Base-by-base conservation (phyloP, 53 echinoderm and acorn worm genomes). In the Crossaster papposus region DNA sequence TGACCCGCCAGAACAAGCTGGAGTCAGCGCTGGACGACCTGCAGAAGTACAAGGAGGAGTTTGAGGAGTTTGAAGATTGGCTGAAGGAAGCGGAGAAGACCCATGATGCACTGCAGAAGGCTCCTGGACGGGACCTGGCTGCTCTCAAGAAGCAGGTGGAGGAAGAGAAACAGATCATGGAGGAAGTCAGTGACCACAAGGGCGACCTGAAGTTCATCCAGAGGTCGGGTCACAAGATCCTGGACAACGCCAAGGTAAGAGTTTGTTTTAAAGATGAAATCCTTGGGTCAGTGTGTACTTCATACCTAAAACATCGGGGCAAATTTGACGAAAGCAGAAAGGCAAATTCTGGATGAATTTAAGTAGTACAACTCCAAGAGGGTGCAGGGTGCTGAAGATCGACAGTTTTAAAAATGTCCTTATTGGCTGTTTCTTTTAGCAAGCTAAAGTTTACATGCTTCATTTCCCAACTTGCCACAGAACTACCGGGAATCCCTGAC, bases 201-300 rank as follows among this genome's bases (percentile, higher is more conserved):
- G 99, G 96, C 53, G 99, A 98, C 81, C 92, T 98, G 15, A 96
- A 95, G 58, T 98, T 98, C 90, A 94, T 98, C 96, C 96, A 94
- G 83, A 84, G 94, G 52, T 94, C 99, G 58, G 99, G 99, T 13
- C 99, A 96, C 79, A 96, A 99, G 87, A 89, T 93, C 89, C 85
- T 92, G 86, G 99, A 98, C 79, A 98, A 93, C 83, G 86, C 91
- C 4, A 98, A 94, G 96, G 99, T 96, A 83, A 64, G 93, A 58
- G 32, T 26, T 22, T 14, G 3, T 0, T n/a, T 32, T 36, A 2
- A 24, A 53, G 36, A 77, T n/a, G 15, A 65, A 9, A 28, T 34
- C 72, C 0, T 0, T 44, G 5, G 44, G 44, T 44, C 44, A 1
- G 44, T 44, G 5, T 1, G 9, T 44, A 44, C 44, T 44, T 44